These are phyloP conservation scores for Cottoperca gobio DNA, from an alignment of 2,797 vertebrate genomes.

Conservation along the genomic window DNA sequence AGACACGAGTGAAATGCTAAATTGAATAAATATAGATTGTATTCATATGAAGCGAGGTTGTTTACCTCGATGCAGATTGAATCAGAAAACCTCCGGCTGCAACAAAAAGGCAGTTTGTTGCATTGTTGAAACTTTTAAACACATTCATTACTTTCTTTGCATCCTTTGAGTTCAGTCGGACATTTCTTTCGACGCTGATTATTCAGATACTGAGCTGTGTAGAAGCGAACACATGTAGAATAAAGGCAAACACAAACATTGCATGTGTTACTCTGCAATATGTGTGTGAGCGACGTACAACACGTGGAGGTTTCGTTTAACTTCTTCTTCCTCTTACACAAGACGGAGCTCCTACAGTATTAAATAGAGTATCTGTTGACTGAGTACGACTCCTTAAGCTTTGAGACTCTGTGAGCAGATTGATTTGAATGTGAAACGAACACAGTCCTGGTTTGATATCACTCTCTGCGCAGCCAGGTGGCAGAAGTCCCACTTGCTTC, in stretches of 20 bases:
- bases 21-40: constrained; percentile 46
- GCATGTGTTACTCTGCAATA: too few relatives aligned
- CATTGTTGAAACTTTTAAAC: too few relatives aligned
- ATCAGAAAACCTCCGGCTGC: not conserved
- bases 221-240: too few relatives aligned
- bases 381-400: not conserved
- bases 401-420: constrained; percentile 6
- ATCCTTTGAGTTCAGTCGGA: too few relatives aligned
- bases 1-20: constrained; percentile 32
- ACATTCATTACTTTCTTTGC: too few relatives aligned
- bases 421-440: constrained; percentile 10
- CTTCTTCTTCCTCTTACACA: too few relatives aligned
- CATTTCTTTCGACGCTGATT: too few relatives aligned
- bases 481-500: constrained; percentile 14
- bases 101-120: constrained; percentile 1
- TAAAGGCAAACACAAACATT: too few relatives aligned
- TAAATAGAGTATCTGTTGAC: not conserved
- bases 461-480: constrained; percentile 3
- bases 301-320: too few relatives aligned
- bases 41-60: constrained; percentile 25
- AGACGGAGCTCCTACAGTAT: not conserved
- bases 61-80: constrained; percentile 21
- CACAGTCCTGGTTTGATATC: not conserved
- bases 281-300: too few relatives aligned
- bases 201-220: too few relatives aligned